These are phyloP conservation scores for Lasiurus cinereus DNA, from an alignment of 2,113 vertebrate species.

Conservation along the genomic window DNA sequence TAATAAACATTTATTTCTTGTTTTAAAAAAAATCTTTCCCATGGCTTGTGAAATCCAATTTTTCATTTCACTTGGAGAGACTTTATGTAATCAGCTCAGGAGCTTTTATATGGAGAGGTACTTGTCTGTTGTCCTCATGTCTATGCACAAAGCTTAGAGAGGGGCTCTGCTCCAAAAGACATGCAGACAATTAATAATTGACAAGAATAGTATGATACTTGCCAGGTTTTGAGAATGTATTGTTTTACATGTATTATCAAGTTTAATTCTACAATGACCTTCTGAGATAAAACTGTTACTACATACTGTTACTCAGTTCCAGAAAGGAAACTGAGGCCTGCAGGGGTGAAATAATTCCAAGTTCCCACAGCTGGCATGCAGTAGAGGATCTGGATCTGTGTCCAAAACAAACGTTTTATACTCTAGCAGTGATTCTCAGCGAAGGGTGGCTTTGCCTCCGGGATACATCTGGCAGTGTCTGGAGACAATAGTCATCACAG, in stretches of 20 bases:
- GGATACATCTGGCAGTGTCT: not conserved
- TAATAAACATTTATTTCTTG: slow-evolving; percentile 50
- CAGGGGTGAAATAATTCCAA: not conserved
- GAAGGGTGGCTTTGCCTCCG: not conserved
- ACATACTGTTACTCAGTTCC: not conserved
- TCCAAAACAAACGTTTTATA: not conserved
- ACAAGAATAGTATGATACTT: not conserved
- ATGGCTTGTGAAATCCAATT: slow-evolving; percentile 67
- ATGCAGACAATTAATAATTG: slow-evolving; percentile 40
- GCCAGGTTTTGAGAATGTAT: not conserved
- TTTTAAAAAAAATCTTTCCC: not conserved
- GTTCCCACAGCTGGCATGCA: not conserved
- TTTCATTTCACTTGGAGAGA: slow-evolving; percentile 68
- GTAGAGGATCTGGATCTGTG: not conserved
- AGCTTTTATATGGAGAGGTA: slow-evolving; percentile 56
- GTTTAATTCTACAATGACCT: not conserved
- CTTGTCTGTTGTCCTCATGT: slow-evolving; percentile 30
- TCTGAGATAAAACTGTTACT: not conserved
- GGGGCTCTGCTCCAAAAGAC: not conserved
- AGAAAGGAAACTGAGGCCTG: not conserved
- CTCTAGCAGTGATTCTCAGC: not conserved
- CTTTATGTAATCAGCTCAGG: slow-evolving; percentile 69
- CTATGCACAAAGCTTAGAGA: slow-evolving; percentile 6
- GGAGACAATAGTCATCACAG: not conserved
- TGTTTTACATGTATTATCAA: not conserved